phyloP scores from a whole-genome alignment of 2,113 vertebrate genomes.

The Seriola rivoliana region DNA sequence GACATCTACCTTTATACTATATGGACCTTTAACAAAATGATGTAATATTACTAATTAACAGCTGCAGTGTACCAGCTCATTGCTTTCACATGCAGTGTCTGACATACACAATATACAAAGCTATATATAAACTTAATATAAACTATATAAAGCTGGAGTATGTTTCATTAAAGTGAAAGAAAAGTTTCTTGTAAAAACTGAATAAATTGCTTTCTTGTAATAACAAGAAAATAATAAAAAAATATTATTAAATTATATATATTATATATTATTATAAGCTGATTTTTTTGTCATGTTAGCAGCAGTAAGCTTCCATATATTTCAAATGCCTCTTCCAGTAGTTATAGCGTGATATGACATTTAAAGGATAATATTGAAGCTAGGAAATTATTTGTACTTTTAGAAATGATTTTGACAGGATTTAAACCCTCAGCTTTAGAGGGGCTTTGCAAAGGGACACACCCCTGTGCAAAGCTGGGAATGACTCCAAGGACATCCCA shows the following conservation, averaged over 20 bases:
- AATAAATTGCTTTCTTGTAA: neutral
- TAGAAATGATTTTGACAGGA: too few relatives aligned
- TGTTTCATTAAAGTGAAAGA: too few relatives aligned
- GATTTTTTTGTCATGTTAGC: neutral
- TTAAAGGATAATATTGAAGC: neutral
- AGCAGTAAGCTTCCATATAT: neutral
- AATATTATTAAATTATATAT: too few relatives aligned
- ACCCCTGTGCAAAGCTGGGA: neutral
- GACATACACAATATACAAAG: neutral
- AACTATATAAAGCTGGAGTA: too few relatives aligned
- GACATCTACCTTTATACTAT: too few relatives aligned
- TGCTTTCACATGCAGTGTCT: neutral
- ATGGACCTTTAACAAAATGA: too few relatives aligned
- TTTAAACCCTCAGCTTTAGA: neutral
- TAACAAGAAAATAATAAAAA: neutral
- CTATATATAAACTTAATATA: too few relatives aligned
- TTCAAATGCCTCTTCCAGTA: neutral
- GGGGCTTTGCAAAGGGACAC: neutral
- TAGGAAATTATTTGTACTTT: neutral
- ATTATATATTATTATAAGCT: neutral
- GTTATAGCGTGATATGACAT: neutral
- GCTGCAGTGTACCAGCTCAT: too few relatives aligned
- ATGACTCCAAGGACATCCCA: neutral
- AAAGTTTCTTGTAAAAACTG: neutral
- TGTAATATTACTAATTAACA: neutral